phyloP scores from a whole-genome alignment of 2,888 invertebrate genomes.

The Oxyteleia sp. region DNA sequence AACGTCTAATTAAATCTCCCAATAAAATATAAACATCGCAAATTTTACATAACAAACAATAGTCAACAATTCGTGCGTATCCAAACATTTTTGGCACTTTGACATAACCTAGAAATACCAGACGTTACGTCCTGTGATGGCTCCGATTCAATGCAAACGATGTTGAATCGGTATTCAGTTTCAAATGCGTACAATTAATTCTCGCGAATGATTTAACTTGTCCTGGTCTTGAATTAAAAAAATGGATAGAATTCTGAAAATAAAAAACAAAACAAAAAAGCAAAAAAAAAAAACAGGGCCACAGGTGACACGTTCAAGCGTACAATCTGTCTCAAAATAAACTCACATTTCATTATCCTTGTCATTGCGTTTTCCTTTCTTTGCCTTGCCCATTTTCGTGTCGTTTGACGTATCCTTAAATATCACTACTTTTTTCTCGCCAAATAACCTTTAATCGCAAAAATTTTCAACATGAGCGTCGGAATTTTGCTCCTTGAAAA shows the following conservation, averaged over 20 bases:
- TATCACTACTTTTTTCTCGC: constrained; percentile 65
- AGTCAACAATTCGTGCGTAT: constrained; percentile 29
- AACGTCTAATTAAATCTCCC: constrained; percentile 27
- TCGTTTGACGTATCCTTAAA: neutral
- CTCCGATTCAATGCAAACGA: neutral
- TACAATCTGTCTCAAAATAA: constrained; percentile 86
- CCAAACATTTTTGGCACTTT: constrained; percentile 43
- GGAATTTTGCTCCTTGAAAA: constrained; percentile 59
- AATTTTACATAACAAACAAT: constrained; percentile 57
- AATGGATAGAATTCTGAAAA: too few species aligned
- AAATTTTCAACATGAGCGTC: constrained; percentile 68
- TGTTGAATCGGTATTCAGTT: neutral
- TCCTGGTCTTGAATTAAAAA: too few species aligned
- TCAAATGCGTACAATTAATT: neutral
- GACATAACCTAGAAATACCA: constrained; percentile 63
- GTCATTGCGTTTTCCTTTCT: constrained; percentile 93
- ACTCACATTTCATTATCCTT: constrained; percentile 92
- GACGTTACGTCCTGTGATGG: neutral
- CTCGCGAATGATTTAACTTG: neutral
- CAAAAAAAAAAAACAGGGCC: too few species aligned
- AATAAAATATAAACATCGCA: constrained; percentile 21
- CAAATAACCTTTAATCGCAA: constrained; percentile 58
- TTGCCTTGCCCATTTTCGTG: constrained; percentile 92
- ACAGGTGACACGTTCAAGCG: constrained; percentile 37
- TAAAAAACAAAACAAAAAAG: too few species aligned